Evolutionary conservation across 2,888 invertebrate genomes (phyloP), one percentile per base, ranked within the genome.

Genomic region (Leptarthrus brevirostris): DNA sequence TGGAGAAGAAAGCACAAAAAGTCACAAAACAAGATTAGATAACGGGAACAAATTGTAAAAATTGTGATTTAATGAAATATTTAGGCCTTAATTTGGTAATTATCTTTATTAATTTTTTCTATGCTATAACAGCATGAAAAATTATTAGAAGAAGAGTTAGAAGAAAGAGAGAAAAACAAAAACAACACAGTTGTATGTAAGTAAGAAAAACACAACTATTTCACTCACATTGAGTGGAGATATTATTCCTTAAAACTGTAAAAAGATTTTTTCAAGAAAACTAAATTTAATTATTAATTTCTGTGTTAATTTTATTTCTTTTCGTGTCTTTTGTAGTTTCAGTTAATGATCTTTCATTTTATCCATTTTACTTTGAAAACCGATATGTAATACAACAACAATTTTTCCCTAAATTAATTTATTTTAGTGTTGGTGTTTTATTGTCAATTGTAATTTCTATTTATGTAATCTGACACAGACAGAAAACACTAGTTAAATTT

Each of bases 141-240:
- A n/a, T 14, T n/a, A 47, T 10, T n/a, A 47, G n/a, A n/a, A n/a
- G n/a, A n/a, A 47, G 47, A 52, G 8, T 3, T 4, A 49, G 16
- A n/a, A 30, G 40, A 30, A 1, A 30, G n/a, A 4, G 4, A 30
- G 4, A 30, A 30, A 30, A 30, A 0, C 4, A 30, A 30, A 30
- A 69, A 69, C 24, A 24, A 20, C 70, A 70, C 70, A 70, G 52
- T 36, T 52, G 22, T 36, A 53, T 22, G 52, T 53, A 71, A 24
- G 22, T 70, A 70, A 54, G 36, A 54, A 36, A 40, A 34, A 6
- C 8, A 53, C 24, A 54, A 53, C 12, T 71, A 71, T 71, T n/a
- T 71, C 70, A 71, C 70, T 71, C 70, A 71, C 70, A 71, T 71
- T 71, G 70, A 71, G 70, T 71, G 70, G 64, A 47, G 64, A 66